Evolutionary conservation across 2,797 vertebrate genomes (phyloP).

Genomic region (Chaenodraco wilsoni): DNA sequence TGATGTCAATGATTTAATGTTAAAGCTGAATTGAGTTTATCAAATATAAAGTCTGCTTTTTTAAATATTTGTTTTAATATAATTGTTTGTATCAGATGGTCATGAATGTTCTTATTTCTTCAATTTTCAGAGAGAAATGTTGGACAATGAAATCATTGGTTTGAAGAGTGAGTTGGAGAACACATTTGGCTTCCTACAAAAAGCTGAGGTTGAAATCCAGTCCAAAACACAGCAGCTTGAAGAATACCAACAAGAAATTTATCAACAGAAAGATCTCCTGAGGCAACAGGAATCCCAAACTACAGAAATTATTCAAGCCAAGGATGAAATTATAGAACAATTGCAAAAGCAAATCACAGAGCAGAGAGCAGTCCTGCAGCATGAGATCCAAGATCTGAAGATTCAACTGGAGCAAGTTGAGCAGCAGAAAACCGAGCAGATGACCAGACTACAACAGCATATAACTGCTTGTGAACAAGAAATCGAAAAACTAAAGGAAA

Average conservation of each 20-base stretch:
- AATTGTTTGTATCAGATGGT: not conserved
- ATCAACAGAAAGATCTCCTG: slow-evolving; percentile 72
- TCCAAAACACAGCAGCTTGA: slow-evolving; percentile 73
- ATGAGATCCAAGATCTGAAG: slow-evolving; percentile 61
- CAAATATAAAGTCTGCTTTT: not conserved
- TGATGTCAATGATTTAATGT: slow-evolving; percentile 51
- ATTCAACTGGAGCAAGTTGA: slow-evolving; percentile 59
- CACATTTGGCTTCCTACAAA: slow-evolving; percentile 69
- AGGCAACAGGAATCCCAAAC: slow-evolving; percentile 48
- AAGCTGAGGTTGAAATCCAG: slow-evolving; percentile 78
- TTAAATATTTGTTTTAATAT: not conserved
- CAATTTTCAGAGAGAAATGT: slow-evolving; percentile 61
- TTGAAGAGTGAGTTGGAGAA: slow-evolving; percentile 78
- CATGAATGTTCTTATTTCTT: slow-evolving; percentile 2
- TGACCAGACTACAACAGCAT: slow-evolving; percentile 50
- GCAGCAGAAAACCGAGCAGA: slow-evolving; percentile 58
- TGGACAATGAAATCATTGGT: slow-evolving; percentile 58
- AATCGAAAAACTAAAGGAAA: slow-evolving; percentile 61
- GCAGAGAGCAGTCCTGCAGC: slow-evolving; percentile 53
- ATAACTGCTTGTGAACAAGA: slow-evolving; percentile 64
- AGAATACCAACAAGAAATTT: slow-evolving; percentile 60
- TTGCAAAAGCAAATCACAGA: slow-evolving; percentile 55
- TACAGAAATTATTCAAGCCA: slow-evolving; percentile 51
- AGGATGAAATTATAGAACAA: slow-evolving; percentile 49
- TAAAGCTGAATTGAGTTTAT: not conserved